Evolutionary conservation across 2,888 invertebrate species (phyloP), one percentile per base, ranked within the genome.

Genomic region (Polydrusus cervinus): DNA sequence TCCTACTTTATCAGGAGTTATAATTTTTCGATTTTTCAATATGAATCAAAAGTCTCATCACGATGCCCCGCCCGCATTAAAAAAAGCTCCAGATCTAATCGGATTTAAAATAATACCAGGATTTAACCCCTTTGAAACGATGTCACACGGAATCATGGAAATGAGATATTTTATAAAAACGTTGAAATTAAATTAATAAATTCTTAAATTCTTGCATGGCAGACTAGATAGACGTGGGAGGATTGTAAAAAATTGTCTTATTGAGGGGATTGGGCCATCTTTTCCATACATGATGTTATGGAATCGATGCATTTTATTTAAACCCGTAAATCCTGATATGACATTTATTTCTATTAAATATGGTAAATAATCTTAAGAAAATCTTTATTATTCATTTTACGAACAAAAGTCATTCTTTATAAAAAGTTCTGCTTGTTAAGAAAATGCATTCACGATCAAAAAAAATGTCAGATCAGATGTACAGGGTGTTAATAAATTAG

Each of bases 121-220:
- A 38, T 60, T 60, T 60, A 60, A 60, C 57, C 38, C 57, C 38
- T 60, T 60, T 38, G 38, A 38, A 38, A 60, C 38, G 34, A 38
- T 60, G 57, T 60, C 57, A 38, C 16, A 38, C 38, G 57, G 57
- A 60, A 60, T 60, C 38, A 60, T 60, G 38, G 38, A 60, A 60
- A 60, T 38, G 57, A 38, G 57, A 38, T 60, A 60, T 60, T 60
- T 40, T 60, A 60, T 40, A 60, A 60, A 55, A 60, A 38, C 38
- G 38, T 30, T 60, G 2, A 38, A 60, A 60, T 60, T 60, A 60
- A 60, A 60, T 38, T 16, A 38, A n/a, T n/a, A n/a, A 60, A n/a
- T 60, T 16, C 38, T 25, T 34, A 60, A 11, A 38, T 55, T 55
- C 16, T 53, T 53, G 25, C 10, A 25, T 53, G 53, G 53, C 1